A percentile compares a stretch with the other conserved stretches of the same genome.
phyloP scores from a whole-genome alignment of 2,797 vertebrate species.

The Phrynocephalus guinanensis region DNA sequence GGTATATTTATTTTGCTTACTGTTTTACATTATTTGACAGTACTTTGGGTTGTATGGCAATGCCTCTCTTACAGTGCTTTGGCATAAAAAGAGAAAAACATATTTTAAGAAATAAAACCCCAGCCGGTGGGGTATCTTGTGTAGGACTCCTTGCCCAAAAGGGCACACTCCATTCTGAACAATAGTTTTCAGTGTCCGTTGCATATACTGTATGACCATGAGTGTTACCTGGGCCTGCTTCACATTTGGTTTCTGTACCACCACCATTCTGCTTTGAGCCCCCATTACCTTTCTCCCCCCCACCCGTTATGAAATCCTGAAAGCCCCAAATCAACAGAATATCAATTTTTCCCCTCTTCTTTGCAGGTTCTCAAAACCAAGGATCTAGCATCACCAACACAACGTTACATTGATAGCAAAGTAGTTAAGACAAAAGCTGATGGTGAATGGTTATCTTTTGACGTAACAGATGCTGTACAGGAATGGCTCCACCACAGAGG shows the following conservation, averaged over 20 bases:
- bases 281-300: neutral
- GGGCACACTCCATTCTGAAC: too few species aligned
- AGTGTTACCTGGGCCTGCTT: too few species aligned
- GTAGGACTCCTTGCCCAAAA: too few species aligned
- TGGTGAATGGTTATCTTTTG: conserved; percentile 97
- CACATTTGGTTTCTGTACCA: neutral
- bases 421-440: conserved; percentile 93
- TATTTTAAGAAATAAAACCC: too few species aligned
- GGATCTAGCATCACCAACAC: conserved; percentile 90
- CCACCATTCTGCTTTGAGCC: conserved; percentile 7
- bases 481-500: conserved; percentile 96
- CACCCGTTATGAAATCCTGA: neutral
- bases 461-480: conserved; percentile 93
- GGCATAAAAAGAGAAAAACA: too few species aligned
- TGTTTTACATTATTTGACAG: neutral
- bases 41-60: neutral
- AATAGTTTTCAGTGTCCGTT: too few species aligned
- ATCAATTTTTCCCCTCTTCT: conserved; percentile 53
- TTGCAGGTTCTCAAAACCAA: conserved; percentile 92
- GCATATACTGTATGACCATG: too few species aligned
- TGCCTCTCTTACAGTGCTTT: too few species aligned
- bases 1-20: neutral
- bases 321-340: conserved; percentile 40
- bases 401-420: conserved; percentile 97
- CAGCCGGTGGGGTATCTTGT: too few species aligned